These are phyloP conservation scores for Xestia rhomboidea DNA, from an alignment of 2,888 invertebrate species.

Conservation along the genomic window DNA sequence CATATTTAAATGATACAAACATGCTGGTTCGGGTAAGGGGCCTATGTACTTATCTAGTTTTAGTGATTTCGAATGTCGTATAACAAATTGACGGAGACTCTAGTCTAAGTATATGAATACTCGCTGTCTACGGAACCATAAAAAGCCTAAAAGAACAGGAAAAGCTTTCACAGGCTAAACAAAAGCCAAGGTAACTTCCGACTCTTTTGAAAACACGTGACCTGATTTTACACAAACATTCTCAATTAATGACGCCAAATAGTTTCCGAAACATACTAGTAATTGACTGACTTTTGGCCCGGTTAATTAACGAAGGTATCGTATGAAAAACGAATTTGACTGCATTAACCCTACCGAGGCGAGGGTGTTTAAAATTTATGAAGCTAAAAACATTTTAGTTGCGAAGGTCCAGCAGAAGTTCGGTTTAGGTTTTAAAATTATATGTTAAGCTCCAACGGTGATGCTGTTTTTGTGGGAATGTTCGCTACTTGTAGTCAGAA, in stretches of 20 bases:
- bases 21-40: background rate
- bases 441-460: background rate
- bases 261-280: slow-evolving; percentile 55
- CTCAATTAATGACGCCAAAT: slow-evolving; percentile 49
- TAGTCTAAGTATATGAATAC: background rate
- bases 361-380: slow-evolving; percentile 57
- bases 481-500: background rate
- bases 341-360: slow-evolving; percentile 50
- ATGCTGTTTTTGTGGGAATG: background rate
- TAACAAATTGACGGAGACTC: background rate
- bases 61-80: background rate
- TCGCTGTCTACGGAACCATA: background rate
- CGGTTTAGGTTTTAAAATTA: background rate
- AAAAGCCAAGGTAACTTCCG: slow-evolving; percentile 31
- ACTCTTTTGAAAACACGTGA: slow-evolving; percentile 31
- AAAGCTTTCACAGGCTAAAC: slow-evolving; percentile 22
- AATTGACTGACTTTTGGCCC: slow-evolving; percentile 60
- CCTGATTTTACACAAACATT: slow-evolving; percentile 11
- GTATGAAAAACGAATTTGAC: slow-evolving; percentile 61
- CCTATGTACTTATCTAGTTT: background rate
- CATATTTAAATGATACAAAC: background rate
- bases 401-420: slow-evolving; percentile 14
- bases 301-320: slow-evolving; percentile 65
- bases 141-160: background rate
- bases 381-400: slow-evolving; percentile 41